These are phyloP conservation scores for Trinectes maculatus DNA, from an alignment of 2,113 vertebrate species.

Conservation along the genomic window DNA sequence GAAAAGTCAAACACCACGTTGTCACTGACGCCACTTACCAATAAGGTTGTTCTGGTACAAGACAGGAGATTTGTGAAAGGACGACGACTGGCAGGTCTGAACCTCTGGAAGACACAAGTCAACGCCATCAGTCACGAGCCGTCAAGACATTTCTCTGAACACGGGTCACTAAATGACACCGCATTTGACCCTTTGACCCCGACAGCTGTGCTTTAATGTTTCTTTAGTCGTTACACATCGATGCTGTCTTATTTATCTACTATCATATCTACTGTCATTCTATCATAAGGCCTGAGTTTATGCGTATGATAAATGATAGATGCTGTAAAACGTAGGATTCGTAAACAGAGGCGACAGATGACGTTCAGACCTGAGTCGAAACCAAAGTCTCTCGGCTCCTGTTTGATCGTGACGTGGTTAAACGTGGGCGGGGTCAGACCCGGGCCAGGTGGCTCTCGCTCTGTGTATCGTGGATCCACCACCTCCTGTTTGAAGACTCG, in stretches of 20 bases:
- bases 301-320: background rate
- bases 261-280: too few relatives aligned
- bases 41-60: conserved; percentile 82
- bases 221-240: too few relatives aligned
- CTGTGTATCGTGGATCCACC: conserved; percentile 86
- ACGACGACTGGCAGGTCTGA: conserved; percentile 89
- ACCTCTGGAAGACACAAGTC: conserved; percentile 83
- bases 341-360: background rate
- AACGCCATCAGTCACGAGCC: background rate
- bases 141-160: background rate
- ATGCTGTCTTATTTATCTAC: too few relatives aligned
- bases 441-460: conserved; percentile 75
- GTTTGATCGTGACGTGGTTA: conserved; percentile 89
- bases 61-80: conserved; percentile 83
- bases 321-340: background rate
- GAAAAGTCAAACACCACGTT: fast-evolving
- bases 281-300: too few relatives aligned
- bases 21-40: conserved; percentile 73
- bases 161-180: too few relatives aligned
- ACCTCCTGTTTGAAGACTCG: conserved; percentile 92
- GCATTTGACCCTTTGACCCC: background rate
- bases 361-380: conserved; percentile 86
- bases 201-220: too few relatives aligned
- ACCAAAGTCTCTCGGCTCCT: conserved; percentile 92
- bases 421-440: conserved; percentile 74